Conservation (phyloP, 2,888 invertebrate genomes). For the Andricus curvator region DNA sequence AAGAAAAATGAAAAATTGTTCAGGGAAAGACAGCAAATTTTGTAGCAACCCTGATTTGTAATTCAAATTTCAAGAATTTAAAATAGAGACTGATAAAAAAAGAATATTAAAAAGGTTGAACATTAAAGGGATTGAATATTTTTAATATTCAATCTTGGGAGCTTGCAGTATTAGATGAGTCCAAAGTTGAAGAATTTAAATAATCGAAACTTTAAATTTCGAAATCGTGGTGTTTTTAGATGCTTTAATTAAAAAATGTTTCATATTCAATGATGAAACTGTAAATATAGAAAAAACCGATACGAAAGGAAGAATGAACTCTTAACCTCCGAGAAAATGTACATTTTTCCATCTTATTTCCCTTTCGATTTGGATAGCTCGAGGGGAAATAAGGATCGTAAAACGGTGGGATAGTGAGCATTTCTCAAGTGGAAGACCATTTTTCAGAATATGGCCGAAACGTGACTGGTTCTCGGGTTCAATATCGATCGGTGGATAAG, state of each 20-base stretch:
- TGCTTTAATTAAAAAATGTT: background rate
- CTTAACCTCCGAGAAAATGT: background rate
- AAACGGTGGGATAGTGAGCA: constrained; percentile 7
- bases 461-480: constrained; percentile 22
- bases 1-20: no score
- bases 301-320: background rate
- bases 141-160: background rate
- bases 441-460: constrained; percentile 29
- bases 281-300: background rate
- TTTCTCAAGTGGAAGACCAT: constrained; percentile 34
- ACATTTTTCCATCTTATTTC: constrained; percentile 24
- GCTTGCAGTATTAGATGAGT: background rate
- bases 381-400: constrained; percentile 35
- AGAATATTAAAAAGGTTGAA: background rate
- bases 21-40: no score
- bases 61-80: background rate
- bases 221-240: background rate
- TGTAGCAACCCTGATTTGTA: background rate
- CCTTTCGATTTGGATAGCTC: constrained; percentile 32
- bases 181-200: background rate
- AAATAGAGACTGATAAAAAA: no score
- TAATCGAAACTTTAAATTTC: background rate
- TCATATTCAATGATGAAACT: background rate
- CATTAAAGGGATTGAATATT: background rate
- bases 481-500: constrained; percentile 35